These are phyloP conservation scores for Myotis davidii DNA, from an alignment of 2,113 vertebrate species.

Conservation along the genomic window DNA sequence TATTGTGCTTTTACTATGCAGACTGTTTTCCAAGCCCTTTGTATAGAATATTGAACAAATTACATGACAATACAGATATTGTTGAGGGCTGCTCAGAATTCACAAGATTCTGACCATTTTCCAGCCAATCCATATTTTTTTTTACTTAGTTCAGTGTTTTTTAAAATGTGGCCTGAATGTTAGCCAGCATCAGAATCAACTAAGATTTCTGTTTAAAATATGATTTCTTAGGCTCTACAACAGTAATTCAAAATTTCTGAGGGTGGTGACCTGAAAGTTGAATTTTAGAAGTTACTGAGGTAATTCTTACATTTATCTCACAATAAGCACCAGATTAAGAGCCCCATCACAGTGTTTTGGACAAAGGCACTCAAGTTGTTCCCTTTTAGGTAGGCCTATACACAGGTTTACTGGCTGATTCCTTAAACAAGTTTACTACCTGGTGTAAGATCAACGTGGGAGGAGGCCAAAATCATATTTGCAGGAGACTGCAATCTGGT, in stretches of 20 bases:
- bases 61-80: constrained; percentile 45
- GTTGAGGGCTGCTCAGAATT: constrained; percentile 19
- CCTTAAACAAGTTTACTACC: background rate
- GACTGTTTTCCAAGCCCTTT: constrained; percentile 62
- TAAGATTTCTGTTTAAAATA: background rate
- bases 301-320: background rate
- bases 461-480: background rate
- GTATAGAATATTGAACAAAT: constrained; percentile 65
- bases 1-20: constrained; percentile 49
- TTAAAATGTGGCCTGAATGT: background rate
- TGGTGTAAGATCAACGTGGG: background rate
- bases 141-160: constrained; percentile 30
- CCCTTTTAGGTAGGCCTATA: background rate
- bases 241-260: background rate
- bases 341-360: background rate
- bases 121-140: background rate
- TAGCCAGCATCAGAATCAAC: background rate
- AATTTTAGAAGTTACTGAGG: background rate
- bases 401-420: background rate
- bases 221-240: background rate
- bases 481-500: background rate
- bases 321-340: background rate
- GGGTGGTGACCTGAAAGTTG: background rate
- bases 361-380: background rate
- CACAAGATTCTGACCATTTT: constrained; percentile 43